Evolutionary conservation across 2,113 vertebrate genomes (phyloP), one percentile per base, ranked within the genome.

Genomic region (Oreochromis niloticus): DNA sequence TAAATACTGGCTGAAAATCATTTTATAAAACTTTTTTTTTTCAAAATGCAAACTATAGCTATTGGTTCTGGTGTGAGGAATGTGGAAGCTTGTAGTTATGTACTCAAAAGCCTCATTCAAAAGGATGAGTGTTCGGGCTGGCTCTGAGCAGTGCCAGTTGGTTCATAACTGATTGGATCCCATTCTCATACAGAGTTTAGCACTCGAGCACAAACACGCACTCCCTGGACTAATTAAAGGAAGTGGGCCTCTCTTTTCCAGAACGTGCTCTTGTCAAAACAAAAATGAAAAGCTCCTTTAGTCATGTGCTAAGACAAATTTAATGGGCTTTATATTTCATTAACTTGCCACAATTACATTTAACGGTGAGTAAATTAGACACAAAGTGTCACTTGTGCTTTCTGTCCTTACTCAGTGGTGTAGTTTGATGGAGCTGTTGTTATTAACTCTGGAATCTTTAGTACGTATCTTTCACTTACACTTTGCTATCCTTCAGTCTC

Each of bases 91-190:
- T 56, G 27, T 30, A 43, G 32, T 7, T 75, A 6, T 46, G 39
- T 22, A 30, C 41, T 81, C 36, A 9, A 22, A 55, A 78, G n/a
- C 27, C 73, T 61, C 6, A 55, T 48, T 56, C 13, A 81, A 34
- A 71, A 50, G 2, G 32, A 50, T 50, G 46, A 83, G 14, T 56
- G 19, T n/a, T 84, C 63, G 13, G 34, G 63, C 57, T 75, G 86
- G 71, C 50, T 39, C 56, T 24, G 80, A 87, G n/a, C 3, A 6
- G 5, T 7, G 78, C 43, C 43, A 80, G 79, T 68, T 32, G 79
- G 41, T 83, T 85, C 56, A 56, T 17, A 34, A 83, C 83, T 87
- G 85, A 85, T 63, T 85, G 85, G 80, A 87, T 75, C 80, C 82
- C 87, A 56, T 50, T 78, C 71, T 27, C 80, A 71, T 83, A 36